phyloP scores from a whole-genome alignment of 2,113 vertebrate species.

The Plecotus auritus region DNA sequence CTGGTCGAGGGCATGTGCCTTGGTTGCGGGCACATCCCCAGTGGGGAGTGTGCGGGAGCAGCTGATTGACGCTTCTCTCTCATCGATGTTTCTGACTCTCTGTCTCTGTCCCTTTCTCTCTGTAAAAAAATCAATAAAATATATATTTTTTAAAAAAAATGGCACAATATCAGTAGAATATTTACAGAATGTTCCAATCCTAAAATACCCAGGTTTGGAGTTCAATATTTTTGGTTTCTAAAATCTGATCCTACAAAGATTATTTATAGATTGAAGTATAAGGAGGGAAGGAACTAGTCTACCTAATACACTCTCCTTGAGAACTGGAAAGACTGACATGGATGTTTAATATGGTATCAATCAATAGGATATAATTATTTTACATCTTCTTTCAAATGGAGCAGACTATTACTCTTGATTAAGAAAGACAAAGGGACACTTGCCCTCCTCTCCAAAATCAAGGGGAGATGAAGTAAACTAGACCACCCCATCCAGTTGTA shows the following conservation, averaged over 20 bases:
- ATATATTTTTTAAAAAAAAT: no score
- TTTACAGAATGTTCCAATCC: neutral
- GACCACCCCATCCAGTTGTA: neutral
- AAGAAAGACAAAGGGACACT: neutral
- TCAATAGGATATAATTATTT: conserved; percentile 12
- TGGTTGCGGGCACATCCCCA: no score
- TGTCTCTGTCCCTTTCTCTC: no score
- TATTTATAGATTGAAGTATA: neutral
- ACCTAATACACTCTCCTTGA: neutral
- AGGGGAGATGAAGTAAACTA: neutral
- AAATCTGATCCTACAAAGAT: neutral
- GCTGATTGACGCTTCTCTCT: no score
- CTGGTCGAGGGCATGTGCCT: no score
- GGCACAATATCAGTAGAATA: neutral
- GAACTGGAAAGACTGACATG: conserved; percentile 2
- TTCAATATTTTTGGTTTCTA: neutral
- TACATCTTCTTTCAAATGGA: conserved; percentile 1
- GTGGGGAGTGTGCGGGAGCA: no score
- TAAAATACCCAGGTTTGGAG: neutral
- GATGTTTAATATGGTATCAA: neutral
- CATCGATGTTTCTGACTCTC: no score
- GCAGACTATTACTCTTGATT: neutral
- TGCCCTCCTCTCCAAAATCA: neutral
- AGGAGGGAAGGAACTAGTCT: neutral
- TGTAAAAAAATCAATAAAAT: no score